Conservation (phyloP, 2,888 invertebrate species). For the Candidula unifasciata region DNA sequence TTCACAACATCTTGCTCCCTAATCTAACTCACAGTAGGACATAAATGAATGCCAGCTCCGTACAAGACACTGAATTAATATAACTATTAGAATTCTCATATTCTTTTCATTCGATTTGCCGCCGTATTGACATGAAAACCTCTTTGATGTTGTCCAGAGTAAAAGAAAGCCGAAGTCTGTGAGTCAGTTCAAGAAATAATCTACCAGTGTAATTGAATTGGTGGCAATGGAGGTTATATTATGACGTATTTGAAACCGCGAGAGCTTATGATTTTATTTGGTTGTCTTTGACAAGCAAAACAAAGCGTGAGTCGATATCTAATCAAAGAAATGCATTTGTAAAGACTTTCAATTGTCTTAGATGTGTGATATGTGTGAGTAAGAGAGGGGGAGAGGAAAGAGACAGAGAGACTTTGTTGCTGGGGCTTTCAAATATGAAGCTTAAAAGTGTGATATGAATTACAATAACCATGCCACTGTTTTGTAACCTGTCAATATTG, state of each 20-base stretch:
- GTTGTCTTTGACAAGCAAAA: neutral
- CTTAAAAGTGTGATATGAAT: neutral
- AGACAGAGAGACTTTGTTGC: no score
- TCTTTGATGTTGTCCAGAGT: neutral
- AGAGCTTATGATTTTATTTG: neutral
- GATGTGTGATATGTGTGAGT: neutral
- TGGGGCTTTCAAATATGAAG: no score
- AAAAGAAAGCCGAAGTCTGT: neutral
- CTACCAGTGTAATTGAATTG: neutral
- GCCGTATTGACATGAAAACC: neutral
- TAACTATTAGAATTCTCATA: neutral
- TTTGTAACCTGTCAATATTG: no score
- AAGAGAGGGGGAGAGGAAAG: no score
- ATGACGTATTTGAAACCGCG: neutral
- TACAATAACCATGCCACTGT: no score
- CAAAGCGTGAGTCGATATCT: neutral
- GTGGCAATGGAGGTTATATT: neutral
- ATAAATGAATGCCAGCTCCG: neutral
- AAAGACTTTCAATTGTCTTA: neutral
- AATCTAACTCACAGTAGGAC: neutral
- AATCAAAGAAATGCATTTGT: neutral
- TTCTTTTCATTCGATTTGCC: neutral
- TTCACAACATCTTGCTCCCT: neutral
- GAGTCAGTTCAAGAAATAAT: neutral
- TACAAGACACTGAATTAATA: neutral